Percentiles rank a stretch among this genome's conserved stretches.
Evolutionary conservation across 2,113 vertebrate genomes (phyloP).

Genomic region (Xerus inauris): DNA sequence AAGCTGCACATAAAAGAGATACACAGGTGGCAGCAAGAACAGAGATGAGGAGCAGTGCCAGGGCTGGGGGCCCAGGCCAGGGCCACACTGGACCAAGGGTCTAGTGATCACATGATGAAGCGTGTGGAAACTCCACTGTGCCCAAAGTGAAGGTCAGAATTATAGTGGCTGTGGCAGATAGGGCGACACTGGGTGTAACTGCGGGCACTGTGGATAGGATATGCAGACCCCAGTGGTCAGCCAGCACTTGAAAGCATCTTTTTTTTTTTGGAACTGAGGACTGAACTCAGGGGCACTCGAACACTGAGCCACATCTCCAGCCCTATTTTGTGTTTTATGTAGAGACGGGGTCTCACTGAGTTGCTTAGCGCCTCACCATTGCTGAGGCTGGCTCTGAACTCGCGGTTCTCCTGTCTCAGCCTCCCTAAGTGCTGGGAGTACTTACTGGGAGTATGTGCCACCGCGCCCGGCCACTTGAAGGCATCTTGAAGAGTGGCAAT

Average conservation of each 20-base stretch:
- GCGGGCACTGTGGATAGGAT: conserved; percentile 92
- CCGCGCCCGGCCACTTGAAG: no score
- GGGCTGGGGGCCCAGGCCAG: conserved; percentile 89
- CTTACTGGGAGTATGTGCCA: no score
- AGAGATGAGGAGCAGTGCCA: conserved; percentile 88
- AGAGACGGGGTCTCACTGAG: no score
- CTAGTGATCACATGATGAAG: conserved; percentile 93
- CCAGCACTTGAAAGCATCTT: conserved; percentile 93
- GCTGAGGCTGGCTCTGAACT: no score
- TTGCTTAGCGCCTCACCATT: no score
- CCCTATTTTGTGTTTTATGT: no score
- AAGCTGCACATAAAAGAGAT: conserved; percentile 96
- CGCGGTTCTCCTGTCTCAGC: no score
- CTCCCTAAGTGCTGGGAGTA: no score
- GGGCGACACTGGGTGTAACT: conserved; percentile 94
- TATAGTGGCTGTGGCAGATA: conserved; percentile 94
- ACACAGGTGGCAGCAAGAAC: conserved; percentile 91
- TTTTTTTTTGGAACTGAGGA: no score
- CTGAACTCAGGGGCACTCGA: no score
- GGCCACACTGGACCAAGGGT: conserved; percentile 94
- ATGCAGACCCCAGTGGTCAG: conserved; percentile 95
- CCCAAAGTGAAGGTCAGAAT: conserved; percentile 91
- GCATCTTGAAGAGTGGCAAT: conserved; percentile 92
- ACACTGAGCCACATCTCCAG: no score
- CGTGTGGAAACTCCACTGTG: conserved; percentile 92